phyloP scores from a whole-genome alignment of 2,797 vertebrate species.

The Intellagama lesueurii region DNA sequence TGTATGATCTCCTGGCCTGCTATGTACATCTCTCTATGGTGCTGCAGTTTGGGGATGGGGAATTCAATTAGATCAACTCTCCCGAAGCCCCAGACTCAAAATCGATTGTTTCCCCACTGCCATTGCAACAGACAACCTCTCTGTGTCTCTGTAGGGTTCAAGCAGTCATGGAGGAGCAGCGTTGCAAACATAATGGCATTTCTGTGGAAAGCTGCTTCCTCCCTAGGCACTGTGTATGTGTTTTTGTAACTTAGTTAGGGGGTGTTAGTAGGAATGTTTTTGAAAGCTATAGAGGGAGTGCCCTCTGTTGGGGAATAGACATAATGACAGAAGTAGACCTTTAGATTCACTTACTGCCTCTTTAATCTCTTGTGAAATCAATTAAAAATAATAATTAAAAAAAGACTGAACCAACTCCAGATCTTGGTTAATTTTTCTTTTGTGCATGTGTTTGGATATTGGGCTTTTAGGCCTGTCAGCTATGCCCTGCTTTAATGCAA shows the following conservation, averaged over 20 bases:
- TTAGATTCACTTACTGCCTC: conserved; percentile 38
- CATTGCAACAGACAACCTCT: conserved; percentile 10
- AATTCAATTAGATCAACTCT: not conserved
- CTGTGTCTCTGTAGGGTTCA: not conserved
- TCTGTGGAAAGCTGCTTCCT: not conserved
- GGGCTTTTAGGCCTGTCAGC: not conserved
- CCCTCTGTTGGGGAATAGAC: conserved; percentile 21
- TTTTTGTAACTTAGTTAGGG: conserved; percentile 21
- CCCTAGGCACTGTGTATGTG: not conserved
- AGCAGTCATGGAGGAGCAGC: not conserved
- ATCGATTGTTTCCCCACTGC: conserved; percentile 12
- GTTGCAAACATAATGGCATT: not conserved
- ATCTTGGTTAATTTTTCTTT: not conserved
- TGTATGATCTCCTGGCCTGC: not conserved
- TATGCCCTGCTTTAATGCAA: no score
- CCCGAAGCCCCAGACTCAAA: not conserved
- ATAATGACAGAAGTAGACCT: conserved; percentile 21
- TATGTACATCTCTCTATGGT: conserved; percentile 5
- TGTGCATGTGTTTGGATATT: not conserved
- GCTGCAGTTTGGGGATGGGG: conserved; percentile 23
- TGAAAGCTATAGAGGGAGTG: conserved; percentile 19
- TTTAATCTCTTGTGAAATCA: conserved; percentile 33
- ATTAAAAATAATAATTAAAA: conserved; percentile 12
- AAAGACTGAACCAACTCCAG: not conserved
- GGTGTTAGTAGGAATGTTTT: conserved; percentile 13